These are phyloP conservation scores for Aethina tumida DNA, from an alignment of 1,140 invertebrate species.

Conservation along the genomic window DNA sequence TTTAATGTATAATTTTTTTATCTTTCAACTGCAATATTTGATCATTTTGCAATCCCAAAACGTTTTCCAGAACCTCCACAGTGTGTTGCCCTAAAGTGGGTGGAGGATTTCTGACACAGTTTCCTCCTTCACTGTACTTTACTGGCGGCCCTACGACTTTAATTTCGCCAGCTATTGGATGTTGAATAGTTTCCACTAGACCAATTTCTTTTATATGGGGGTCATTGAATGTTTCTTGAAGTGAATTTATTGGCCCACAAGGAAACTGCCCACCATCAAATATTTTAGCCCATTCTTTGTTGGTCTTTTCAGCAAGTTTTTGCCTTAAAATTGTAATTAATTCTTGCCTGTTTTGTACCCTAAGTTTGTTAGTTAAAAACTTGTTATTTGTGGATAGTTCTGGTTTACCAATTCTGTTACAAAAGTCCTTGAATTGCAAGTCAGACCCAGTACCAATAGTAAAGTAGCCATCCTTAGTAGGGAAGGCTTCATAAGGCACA, in stretches of 20 bases:
- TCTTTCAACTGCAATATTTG: constrained; percentile 48
- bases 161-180: constrained; percentile 58
- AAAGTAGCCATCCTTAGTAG: constrained; percentile 71
- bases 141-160: constrained; percentile 83
- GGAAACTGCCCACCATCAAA: constrained; percentile 73
- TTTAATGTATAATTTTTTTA: constrained; percentile 40
- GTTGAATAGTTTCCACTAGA: constrained; percentile 66
- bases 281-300: constrained; percentile 62
- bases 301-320: constrained; percentile 56
- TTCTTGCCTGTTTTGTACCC: constrained; percentile 67
- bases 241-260: constrained; percentile 81
- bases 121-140: constrained; percentile 61
- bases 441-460: constrained; percentile 78
- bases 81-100: constrained; percentile 86
- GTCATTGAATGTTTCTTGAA: constrained; percentile 79
- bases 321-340: constrained; percentile 53
- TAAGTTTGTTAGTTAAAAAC: constrained; percentile 59
- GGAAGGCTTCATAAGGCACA: constrained; percentile 87
- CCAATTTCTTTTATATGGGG: constrained; percentile 68
- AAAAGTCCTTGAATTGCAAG: constrained; percentile 62
- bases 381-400: constrained; percentile 52
- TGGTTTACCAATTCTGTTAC: constrained; percentile 49
- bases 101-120: constrained; percentile 61
- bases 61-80: constrained; percentile 53
- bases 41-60: constrained; percentile 57